A percentile compares a stretch with the other conserved stretches of the same genome.
These are phyloP conservation scores for Ahaetulla prasina DNA, from an alignment of 2,113 vertebrate species.

Conservation along the genomic window DNA sequence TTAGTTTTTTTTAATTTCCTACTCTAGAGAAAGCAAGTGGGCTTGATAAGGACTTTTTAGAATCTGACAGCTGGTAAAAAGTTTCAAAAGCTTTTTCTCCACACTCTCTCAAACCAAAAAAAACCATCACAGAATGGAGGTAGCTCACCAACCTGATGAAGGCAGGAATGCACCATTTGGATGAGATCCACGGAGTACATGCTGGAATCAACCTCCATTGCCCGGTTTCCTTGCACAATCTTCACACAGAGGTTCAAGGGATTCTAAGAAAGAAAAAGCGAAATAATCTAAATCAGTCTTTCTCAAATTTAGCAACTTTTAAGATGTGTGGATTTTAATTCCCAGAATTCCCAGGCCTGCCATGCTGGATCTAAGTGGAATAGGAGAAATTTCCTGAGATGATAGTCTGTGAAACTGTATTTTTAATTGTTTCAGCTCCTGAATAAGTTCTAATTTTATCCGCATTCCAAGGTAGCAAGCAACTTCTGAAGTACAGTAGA, in stretches of 20 bases:
- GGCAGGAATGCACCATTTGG: slow-evolving; percentile 86
- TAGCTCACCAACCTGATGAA: slow-evolving; percentile 81
- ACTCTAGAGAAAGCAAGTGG: neutral
- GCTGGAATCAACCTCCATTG: slow-evolving; percentile 89
- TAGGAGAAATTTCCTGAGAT: neutral
- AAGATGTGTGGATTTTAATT: neutral
- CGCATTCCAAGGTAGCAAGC: neutral
- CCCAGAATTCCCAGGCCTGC: neutral
- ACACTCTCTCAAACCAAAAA: neutral
- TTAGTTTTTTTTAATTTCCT: neutral
- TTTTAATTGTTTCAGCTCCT: neutral
- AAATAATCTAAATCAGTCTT: neutral
- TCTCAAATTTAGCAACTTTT: neutral
- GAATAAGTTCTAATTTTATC: neutral
- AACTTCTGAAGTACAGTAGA: slow-evolving; percentile 5
- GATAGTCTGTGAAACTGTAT: neutral
- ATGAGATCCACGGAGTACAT: slow-evolving; percentile 84
- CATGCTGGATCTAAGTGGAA: slow-evolving; percentile 4
- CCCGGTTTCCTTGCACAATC: slow-evolving; percentile 96
- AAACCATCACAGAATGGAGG: slow-evolving; percentile 5
- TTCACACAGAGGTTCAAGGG: slow-evolving; percentile 96
- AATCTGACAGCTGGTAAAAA: neutral
- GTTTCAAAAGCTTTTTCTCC: neutral
- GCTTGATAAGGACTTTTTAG: neutral
- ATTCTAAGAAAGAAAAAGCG: slow-evolving; percentile 75